These are phyloP conservation scores for Cheumatopsyche charites DNA, from an alignment of 1,140 invertebrate species.

Conservation along the genomic window DNA sequence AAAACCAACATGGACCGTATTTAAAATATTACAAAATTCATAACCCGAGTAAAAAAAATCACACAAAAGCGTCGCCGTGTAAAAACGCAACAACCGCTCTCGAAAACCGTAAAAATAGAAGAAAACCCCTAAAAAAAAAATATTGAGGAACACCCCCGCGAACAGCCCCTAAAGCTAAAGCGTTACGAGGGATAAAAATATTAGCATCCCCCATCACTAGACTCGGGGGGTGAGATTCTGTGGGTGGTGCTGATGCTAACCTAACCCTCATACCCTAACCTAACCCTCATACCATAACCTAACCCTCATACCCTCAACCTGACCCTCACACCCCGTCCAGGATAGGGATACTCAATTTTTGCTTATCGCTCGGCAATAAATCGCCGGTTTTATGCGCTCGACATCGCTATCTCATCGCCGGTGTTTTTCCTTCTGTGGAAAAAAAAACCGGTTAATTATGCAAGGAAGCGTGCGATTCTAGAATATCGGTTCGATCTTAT, in stretches of 20 bases:
- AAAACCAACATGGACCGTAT: no score
- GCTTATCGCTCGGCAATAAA: slow-evolving; percentile 34
- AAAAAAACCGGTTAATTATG: slow-evolving; percentile 4
- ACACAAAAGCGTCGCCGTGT: background rate
- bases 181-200: slow-evolving; percentile 49
- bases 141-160: no score
- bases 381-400: slow-evolving; percentile 30
- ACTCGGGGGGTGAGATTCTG: background rate
- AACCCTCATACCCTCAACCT: slow-evolving; percentile 26
- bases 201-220: slow-evolving; percentile 44
- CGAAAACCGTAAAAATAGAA: background rate
- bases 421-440: background rate
- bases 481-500: no score
- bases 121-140: background rate
- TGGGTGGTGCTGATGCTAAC: background rate
- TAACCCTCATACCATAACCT: background rate
- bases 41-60: no score
- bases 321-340: background rate
- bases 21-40: no score
- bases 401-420: slow-evolving; percentile 21
- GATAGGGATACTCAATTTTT: slow-evolving; percentile 37
- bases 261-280: background rate
- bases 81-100: background rate
- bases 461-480: background rate
- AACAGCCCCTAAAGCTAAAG: slow-evolving; percentile 32